Base-by-base conservation (phyloP, 2,113 vertebrate genomes). In the Ranitomeya imitator region DNA sequence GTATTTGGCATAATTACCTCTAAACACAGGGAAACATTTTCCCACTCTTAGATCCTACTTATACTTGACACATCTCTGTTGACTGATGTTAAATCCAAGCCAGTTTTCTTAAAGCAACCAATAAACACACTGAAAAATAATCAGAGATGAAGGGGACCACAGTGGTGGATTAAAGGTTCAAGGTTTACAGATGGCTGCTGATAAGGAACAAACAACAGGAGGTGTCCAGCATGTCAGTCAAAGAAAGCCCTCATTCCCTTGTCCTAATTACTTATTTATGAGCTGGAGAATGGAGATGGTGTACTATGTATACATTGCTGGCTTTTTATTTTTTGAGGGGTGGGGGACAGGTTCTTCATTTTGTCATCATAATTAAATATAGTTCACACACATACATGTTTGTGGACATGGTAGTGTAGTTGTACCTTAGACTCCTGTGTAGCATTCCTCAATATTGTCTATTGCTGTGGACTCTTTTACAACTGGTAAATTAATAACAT, bases 101-200 rank as follows among this genome's bases (percentile, higher is more conserved):
- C 65, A 85, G n/a, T 51, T 87, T 91, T 92, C 89, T 92, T 92
- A 94, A 89, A 88, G 89, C 73, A 59, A 83, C 26, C 83, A 37
- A 55, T 55, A 84, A 92, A 90, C 67, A 90, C 73, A 89, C 18
- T 59, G 89, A 92, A 93, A 92, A 31, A 88, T 88, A 91, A 91
- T 90, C 74, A n/a, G 91, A 83, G 90, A 92, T 90, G 85, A 92
- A 92, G 91, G 87, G 80, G 77, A 90, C 92, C 55, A 60, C 74
- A 86, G 80, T 10, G 89, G 86, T 86, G 91, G 87, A 92, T 89
- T 85, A 90, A 74, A 90, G 60, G 69, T 86, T 89, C 90, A 82
- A 85, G 89, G 89, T 93, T 92, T 89, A 83, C 78, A 88, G 63
- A 54, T 90, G 21, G 88, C 92, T 88, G 89, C 85, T 45, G 65